phyloP scores from a whole-genome alignment of 2,113 vertebrate species.

The Anoplopoma fimbria region DNA sequence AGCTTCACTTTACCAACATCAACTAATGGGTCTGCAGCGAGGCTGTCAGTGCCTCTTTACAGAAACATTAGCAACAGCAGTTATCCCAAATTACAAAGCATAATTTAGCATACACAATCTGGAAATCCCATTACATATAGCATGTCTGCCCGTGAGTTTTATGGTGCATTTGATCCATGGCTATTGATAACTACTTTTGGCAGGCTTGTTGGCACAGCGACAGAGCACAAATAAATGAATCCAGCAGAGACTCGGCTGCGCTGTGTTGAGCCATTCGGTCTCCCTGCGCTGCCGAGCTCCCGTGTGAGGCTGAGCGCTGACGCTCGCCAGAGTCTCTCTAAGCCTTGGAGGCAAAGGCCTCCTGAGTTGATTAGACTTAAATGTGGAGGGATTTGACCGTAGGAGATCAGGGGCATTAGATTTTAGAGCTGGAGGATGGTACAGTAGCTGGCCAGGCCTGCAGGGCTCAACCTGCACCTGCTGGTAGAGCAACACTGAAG shows the following conservation, averaged over 20 bases:
- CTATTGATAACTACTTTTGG: conserved; percentile 32
- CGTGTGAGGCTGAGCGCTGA: not conserved
- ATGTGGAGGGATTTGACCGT: conserved; percentile 13
- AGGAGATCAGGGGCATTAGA: conserved; percentile 23
- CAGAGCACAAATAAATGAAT: conserved; percentile 23
- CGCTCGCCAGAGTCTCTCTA: not conserved
- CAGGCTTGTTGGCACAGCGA: conserved; percentile 33
- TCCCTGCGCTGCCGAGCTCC: not conserved
- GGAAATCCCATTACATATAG: conserved; percentile 32
- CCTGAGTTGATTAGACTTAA: conserved; percentile 8
- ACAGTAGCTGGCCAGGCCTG: not conserved
- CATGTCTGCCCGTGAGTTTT: conserved; percentile 13
- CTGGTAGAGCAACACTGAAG: not conserved
- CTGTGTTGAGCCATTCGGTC: not conserved
- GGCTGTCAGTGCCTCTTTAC: conserved; percentile 34
- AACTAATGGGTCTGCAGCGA: conserved; percentile 22
- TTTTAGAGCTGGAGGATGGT: not conserved
- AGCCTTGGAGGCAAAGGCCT: not conserved
- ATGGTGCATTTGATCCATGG: conserved; percentile 29
- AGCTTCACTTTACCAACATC: conserved; percentile 5
- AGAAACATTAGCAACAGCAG: conserved; percentile 33
- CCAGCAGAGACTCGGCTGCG: not conserved
- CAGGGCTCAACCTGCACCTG: not conserved
- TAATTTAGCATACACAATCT: conserved; percentile 41
- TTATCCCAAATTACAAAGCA: conserved; percentile 44